Evolutionary conservation across 2,797 vertebrate genomes (phyloP).

Genomic region (Labeo calbasu): DNA sequence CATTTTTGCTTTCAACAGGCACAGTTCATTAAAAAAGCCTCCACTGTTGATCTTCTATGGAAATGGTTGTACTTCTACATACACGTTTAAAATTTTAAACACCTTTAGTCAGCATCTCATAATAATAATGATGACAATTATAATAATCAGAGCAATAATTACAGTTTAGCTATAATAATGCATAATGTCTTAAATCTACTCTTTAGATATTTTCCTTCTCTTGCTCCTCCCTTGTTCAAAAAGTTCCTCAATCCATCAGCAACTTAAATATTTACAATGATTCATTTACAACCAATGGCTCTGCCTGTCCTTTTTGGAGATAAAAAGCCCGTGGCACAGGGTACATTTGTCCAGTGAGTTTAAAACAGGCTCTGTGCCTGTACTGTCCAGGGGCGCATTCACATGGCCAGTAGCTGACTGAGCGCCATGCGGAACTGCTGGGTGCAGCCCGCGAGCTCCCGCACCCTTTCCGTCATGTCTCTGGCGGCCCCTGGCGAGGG

Average conservation of each 20-base stretch:
- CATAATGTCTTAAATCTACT: slow-evolving; percentile 76
- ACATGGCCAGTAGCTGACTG: slow-evolving; percentile 89
- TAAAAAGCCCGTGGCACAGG: slow-evolving; percentile 61
- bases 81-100: slow-evolving; percentile 73
- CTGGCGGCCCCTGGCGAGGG: slow-evolving; percentile 84
- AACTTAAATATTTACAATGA: slow-evolving; percentile 82
- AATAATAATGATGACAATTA: slow-evolving; percentile 70
- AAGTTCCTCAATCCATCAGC: slow-evolving; percentile 58
- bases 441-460: slow-evolving; percentile 88
- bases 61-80: slow-evolving; percentile 64
- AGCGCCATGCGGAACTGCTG: slow-evolving; percentile 93
- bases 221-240: slow-evolving; percentile 47
- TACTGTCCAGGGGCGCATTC: slow-evolving; percentile 59
- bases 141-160: slow-evolving; percentile 74
- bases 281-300: slow-evolving; percentile 79
- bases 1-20: slow-evolving; percentile 53
- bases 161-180: slow-evolving; percentile 73
- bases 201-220: slow-evolving; percentile 62
- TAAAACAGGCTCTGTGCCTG: slow-evolving; percentile 51
- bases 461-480: slow-evolving; percentile 93
- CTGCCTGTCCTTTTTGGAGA: slow-evolving; percentile 67
- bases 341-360: slow-evolving; percentile 36
- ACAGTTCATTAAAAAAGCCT: slow-evolving; percentile 47
- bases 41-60: slow-evolving; percentile 47
- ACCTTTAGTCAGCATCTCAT: slow-evolving; percentile 69